Conservation (phyloP, 2,113 vertebrate genomes). For the Ciconia stormi region DNA sequence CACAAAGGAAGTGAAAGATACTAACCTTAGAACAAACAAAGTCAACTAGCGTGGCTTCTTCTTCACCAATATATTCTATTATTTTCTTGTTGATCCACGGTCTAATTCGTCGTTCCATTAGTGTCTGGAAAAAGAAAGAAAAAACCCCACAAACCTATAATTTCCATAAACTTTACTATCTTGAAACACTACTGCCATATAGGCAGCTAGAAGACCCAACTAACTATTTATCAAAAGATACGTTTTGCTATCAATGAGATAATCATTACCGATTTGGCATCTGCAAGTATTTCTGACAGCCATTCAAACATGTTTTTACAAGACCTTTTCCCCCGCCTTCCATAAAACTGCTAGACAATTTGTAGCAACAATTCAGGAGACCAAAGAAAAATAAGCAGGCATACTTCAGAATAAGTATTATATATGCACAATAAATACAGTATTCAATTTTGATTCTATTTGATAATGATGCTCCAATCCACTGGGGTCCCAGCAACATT, state of each 20-base stretch:
- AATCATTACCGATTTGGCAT: not conserved
- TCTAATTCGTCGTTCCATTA: slow-evolving; percentile 96
- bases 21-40: slow-evolving; percentile 98
- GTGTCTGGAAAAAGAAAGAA: slow-evolving; percentile 73
- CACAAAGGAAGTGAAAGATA: not conserved
- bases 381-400: not conserved
- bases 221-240: not conserved
- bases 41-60: slow-evolving; percentile 96
- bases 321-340: not conserved
- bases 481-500: not conserved
- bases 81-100: slow-evolving; percentile 99
- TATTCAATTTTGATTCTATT: not conserved
- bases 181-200: not conserved
- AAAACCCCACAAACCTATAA: not conserved
- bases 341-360: not conserved
- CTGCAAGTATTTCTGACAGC: not conserved
- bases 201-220: not conserved
- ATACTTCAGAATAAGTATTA: not conserved
- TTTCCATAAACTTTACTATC: not conserved
- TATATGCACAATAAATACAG: not conserved
- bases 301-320: not conserved
- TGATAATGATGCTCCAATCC: not conserved
- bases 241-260: not conserved
- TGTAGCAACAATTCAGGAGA: not conserved
- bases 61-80: slow-evolving; percentile 98